phyloP scores from a whole-genome alignment of 1,140 invertebrate genomes.

The Brachystomella parvula region DNA sequence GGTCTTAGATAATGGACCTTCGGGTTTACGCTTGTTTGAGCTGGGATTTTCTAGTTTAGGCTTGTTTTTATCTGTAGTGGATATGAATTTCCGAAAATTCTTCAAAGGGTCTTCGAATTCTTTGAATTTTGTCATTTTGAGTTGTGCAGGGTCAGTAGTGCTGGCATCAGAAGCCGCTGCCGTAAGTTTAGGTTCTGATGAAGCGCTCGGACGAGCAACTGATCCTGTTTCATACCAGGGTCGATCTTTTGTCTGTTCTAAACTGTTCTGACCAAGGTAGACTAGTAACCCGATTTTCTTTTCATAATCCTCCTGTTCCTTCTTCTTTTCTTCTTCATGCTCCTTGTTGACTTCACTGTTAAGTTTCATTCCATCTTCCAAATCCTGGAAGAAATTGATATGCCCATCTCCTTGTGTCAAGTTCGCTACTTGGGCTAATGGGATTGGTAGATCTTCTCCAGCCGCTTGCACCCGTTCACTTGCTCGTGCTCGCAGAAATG shows the following conservation, averaged over 20 bases:
- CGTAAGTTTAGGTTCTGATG: too few species aligned
- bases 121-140: slow-evolving; percentile 39
- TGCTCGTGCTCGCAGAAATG: slow-evolving; percentile 61
- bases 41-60: slow-evolving; percentile 35
- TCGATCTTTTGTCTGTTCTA: slow-evolving; percentile 68
- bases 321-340: slow-evolving; percentile 81
- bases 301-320: slow-evolving; percentile 92
- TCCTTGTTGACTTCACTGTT: slow-evolving; percentile 61
- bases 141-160: slow-evolving; percentile 41
- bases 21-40: slow-evolving; percentile 14
- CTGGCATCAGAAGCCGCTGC: neutral
- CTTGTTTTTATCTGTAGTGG: slow-evolving; percentile 27
- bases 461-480: slow-evolving; percentile 47
- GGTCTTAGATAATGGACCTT: neutral
- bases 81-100: slow-evolving; percentile 56
- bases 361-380: slow-evolving; percentile 63
- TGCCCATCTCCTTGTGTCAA: slow-evolving; percentile 48
- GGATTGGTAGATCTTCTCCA: slow-evolving; percentile 33
- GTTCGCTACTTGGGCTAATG: slow-evolving; percentile 28
- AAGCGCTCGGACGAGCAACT: slow-evolving; percentile 46
- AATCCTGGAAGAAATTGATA: slow-evolving; percentile 83
- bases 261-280: slow-evolving; percentile 88
- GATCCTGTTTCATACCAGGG: slow-evolving; percentile 76
- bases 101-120: slow-evolving; percentile 62
- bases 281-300: slow-evolving; percentile 94